Evolutionary conservation across 2,888 invertebrate species (phyloP).

Genomic region (Allygus modestus): DNA sequence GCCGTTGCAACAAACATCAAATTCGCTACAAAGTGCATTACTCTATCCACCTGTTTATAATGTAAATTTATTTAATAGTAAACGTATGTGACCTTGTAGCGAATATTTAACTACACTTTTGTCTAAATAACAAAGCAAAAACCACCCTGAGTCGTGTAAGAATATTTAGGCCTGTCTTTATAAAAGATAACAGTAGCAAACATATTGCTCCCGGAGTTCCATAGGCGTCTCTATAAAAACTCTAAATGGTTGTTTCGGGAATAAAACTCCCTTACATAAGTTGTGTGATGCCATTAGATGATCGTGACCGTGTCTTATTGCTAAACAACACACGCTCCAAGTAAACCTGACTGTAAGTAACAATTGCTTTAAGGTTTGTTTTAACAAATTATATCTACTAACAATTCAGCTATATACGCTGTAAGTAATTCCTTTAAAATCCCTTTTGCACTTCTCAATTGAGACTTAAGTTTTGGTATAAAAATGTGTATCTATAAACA

Average conservation of each 20-base stretch:
- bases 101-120: neutral
- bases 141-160: neutral
- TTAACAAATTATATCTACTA: neutral
- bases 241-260: neutral
- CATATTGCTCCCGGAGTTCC: slow-evolving; percentile 42
- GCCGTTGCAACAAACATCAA: neutral
- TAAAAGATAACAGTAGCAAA: slow-evolving; percentile 55
- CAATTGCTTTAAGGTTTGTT: neutral
- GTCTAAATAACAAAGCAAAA: neutral
- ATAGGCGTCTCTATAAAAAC: slow-evolving; percentile 16
- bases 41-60: neutral
- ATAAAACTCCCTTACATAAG: slow-evolving; percentile 1
- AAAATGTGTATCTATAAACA: slow-evolving; percentile 38
- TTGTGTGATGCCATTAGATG: slow-evolving; percentile 4
- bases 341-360: neutral
- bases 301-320: neutral
- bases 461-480: slow-evolving; percentile 11
- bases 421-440: neutral
- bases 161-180: slow-evolving; percentile 44
- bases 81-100: neutral
- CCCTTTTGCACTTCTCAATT: neutral
- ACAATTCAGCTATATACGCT: neutral
- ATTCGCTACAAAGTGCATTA: neutral
- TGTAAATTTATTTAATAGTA: neutral
- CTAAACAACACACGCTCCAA: neutral